Evolutionary conservation across 2,113 vertebrate genomes (phyloP).

Genomic region (Cynocephalus volans): DNA sequence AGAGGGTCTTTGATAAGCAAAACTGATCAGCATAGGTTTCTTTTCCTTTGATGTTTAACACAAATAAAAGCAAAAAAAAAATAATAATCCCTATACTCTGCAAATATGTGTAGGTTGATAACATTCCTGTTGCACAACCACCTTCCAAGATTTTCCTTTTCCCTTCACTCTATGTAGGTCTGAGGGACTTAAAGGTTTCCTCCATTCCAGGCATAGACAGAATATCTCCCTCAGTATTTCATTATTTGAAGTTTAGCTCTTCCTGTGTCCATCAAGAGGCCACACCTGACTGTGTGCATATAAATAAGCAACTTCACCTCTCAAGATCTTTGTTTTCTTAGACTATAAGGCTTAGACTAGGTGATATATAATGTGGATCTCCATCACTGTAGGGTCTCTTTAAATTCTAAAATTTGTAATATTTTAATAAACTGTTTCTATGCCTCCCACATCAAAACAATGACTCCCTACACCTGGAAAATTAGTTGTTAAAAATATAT

Average conservation of each 20-base stretch:
- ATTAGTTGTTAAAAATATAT: slow-evolving; percentile 7
- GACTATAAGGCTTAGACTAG: background rate
- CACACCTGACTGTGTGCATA: background rate
- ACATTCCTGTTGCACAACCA: background rate
- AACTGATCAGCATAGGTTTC: background rate
- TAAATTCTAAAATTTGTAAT: slow-evolving; percentile 26
- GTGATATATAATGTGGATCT: background rate
- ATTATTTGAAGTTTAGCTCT: background rate
- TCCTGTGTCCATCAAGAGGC: background rate
- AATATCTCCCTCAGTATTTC: background rate
- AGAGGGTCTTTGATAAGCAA: background rate
- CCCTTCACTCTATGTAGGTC: background rate
- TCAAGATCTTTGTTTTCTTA: background rate
- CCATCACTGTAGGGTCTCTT: background rate
- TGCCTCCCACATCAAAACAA: background rate
- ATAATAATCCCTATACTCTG: background rate
- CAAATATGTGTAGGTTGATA: background rate
- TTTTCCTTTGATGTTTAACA: background rate
- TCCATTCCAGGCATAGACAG: background rate
- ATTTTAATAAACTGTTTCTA: background rate
- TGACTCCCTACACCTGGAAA: background rate
- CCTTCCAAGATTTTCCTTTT: background rate
- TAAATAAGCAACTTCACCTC: background rate
- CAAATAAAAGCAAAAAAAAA: background rate
- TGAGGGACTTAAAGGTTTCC: background rate